phyloP scores from a whole-genome alignment of 1,140 invertebrate species.

The Leptinotarsa lineolata region DNA sequence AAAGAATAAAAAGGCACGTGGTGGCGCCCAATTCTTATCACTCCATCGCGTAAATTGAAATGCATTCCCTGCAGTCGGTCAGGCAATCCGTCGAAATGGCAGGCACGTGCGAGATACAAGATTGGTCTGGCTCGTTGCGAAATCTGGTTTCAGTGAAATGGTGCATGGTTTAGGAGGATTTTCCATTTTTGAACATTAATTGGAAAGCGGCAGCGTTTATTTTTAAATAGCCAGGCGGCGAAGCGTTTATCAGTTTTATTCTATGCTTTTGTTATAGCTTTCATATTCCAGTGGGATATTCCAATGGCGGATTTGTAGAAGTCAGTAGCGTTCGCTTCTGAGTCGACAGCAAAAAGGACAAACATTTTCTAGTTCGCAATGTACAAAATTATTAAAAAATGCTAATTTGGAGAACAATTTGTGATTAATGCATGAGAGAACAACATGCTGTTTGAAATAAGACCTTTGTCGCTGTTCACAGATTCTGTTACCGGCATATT shows the following conservation, averaged over 20 bases:
- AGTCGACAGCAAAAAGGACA: too few species aligned
- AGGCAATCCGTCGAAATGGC: constrained; percentile 22
- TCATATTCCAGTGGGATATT: constrained; percentile 36
- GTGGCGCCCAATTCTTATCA: constrained; percentile 42
- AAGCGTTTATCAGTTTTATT: constrained; percentile 33
- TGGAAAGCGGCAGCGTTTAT: constrained; percentile 48
- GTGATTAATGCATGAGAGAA: too few species aligned
- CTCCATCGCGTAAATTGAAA: constrained; percentile 49
- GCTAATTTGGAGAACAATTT: too few species aligned
- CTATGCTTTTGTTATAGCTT: constrained; percentile 30
- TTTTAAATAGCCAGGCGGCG: constrained; percentile 40
- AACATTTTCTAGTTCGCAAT: too few species aligned
- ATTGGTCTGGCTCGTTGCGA: constrained; percentile 37
- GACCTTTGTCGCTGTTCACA: too few species aligned
- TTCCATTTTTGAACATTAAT: constrained; percentile 53
- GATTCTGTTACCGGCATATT: too few species aligned
- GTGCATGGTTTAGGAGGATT: constrained; percentile 49
- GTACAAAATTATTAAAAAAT: too few species aligned
- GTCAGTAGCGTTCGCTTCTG: neutral
- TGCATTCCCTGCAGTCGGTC: constrained; percentile 41
- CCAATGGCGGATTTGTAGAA: constrained; percentile 40
- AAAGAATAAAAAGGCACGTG: constrained; percentile 19
- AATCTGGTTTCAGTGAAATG: constrained; percentile 49
- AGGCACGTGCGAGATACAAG: neutral
- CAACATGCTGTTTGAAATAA: too few species aligned